Base-by-base conservation (phyloP, 2,113 vertebrate species). In the Scalopus aquaticus region DNA sequence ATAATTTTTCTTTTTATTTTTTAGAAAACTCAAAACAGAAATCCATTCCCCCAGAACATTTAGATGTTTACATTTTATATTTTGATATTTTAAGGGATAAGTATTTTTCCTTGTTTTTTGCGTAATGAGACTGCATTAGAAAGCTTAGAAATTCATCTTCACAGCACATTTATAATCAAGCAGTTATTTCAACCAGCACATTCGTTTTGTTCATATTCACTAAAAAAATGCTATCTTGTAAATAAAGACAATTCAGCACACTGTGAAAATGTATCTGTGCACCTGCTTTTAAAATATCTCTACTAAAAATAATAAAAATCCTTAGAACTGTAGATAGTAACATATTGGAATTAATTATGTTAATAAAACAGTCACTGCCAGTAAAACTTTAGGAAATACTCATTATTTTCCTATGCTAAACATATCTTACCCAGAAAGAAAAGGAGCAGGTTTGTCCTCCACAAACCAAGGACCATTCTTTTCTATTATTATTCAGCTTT, bases 191-290 rank as follows among this genome's bases (percentile, higher is more conserved):
- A 98, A 96, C 88, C 97, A 98, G 96, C 98, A 98, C 98, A 98
- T 98, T 98, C 97, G 95, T 98, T 97, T 98, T 98, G 97, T 98
- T 97, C 97, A 97, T 98, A 96, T 96, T 98, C 98, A 98, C 98
- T 98, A 97, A 97, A 98, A n/a, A 98, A 95, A 98, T 98, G 96
- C 97, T 98, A 98, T 98, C 97, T 97, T 98, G 98, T 99, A 99
- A 98, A 98, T 98, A 98, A 98, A 98, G 96, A 97, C 97, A 72
- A 96, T 87, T 98, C 98, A 97, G 98, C 98, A 95, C 98, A 99
- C 98, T 98, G 98, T 98, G 98, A 98, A 98, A 98, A 98, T 98
- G 97, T 98, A 98, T 98, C 97, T 98, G 98, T 98, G 98, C 98
- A 98, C 98, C 98, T 98, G 98, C 95, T 98, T 97, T 98, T 98